Base-by-base conservation (phyloP, 2,797 vertebrate species). In the Lutjanus argentimaculatus region DNA sequence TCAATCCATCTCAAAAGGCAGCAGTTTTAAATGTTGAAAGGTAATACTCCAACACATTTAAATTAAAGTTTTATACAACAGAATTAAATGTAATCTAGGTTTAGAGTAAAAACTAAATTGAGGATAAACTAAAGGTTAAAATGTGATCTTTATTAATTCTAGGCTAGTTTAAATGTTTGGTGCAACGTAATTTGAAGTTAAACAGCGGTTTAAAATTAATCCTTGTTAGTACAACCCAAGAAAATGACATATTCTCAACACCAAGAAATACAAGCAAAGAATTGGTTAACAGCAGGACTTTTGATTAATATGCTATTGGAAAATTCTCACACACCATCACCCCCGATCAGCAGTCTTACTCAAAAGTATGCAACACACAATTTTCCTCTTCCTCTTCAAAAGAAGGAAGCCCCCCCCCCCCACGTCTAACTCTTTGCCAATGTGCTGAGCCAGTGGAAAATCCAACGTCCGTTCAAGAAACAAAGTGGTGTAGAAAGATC, bases 381-480 rank as follows among this genome's bases (percentile, higher is more conserved):
- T 91, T 85, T 86, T 84, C 85, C 85, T 91, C 80, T 89, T 84
- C 84, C 91, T 89, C 88, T 92, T 91, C 77, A 88, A 87, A 93
- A 93, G 82, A 70, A 93, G 92, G 93, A 94, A 93, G 83, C 83
- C 72, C 64, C 62, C 79, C 56, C 30, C 45, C 36, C 51, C n/a
- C 67, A 84, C 62, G 77, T 91, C 86, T 84, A 91, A 82, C 77
- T 85, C 82, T 85, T 87, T 88, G 81, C 85, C 85, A 92, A 94
- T 89, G 80, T 95, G 95, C 95, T 96, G 95, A 95, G 92, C 89
- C 88, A 92, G 95, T 96, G 96, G 96, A 95, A 96, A 96, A 94
- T 90, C 69, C 79, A 36, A 84, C 72, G 85, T 92, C 88, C 57
- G 77, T 80, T 86, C 77, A 91, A 92, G 91, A 92, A 91, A 92